Evolutionary conservation across 2,113 vertebrate species (phyloP), one percentile per base, ranked within the genome.

Genomic region (Eleginops maclovinus): DNA sequence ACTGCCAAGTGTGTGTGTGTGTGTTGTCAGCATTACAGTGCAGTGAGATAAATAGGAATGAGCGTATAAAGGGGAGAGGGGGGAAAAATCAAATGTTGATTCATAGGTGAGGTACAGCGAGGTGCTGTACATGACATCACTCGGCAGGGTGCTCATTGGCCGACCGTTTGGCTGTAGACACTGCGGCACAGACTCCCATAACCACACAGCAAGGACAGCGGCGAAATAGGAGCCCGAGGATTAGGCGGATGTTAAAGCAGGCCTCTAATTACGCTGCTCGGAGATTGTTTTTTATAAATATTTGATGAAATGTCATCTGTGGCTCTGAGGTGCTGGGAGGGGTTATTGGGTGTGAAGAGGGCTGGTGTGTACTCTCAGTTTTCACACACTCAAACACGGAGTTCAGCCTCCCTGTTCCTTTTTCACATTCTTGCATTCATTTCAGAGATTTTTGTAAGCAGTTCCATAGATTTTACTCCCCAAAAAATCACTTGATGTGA

Each of bases 211-310:
- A 65, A 86, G 84, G 80, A 83, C 51, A 26, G 79, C 60, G 26
- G 82, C 46, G 85, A 91, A 91, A 91, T 51, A 63, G 72, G 87
- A 93, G 85, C 88, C 75, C 43, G 50, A 87, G 87, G 92, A 89
- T 91, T 82, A 86, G 76, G 31, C 61, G 56, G 83, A 89, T 92
- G 93, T 94, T 90, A 91, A 89, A 88, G 46, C 85, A 64, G 55
- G 84, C 84, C 84, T 92, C 94, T 95, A 95, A 95, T 95, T 94
- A 95, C 88, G 79, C 92, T 93, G 90, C 86, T 81, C 88, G 53
- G 88, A 90, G 90, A 88, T 95, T 93, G 87, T 91, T 94, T 94
- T 92, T 94, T 91, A 95, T 96, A 94, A 96, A 96, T 96, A 96
- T 96, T 96, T 96, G 92, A 96, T 95, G 91, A 92, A 88, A 91